Percentiles rank a stretch among this genome's conserved stretches.
Conservation (phyloP, 1,140 invertebrate genomes). For the Nixonia krombeini region DNA sequence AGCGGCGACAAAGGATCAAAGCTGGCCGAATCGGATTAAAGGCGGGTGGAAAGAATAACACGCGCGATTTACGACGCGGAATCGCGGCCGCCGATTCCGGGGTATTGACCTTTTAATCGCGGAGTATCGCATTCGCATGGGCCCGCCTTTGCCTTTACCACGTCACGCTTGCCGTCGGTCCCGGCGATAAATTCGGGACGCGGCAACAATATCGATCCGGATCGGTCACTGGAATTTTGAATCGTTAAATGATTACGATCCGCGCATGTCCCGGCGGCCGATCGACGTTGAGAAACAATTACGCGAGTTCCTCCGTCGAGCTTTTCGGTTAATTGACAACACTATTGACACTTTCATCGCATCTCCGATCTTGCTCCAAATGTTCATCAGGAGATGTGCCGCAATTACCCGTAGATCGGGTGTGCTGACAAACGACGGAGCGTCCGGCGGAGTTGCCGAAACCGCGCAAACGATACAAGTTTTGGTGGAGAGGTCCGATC, state of each 20-base stretch:
- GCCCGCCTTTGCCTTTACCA: too few relatives aligned
- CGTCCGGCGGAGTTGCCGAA: slow-evolving; percentile 1
- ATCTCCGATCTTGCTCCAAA: not conserved
- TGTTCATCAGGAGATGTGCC: not conserved
- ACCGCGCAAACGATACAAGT: slow-evolving; percentile 10
- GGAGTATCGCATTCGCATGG: slow-evolving; percentile 24
- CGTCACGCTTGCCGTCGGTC: too few relatives aligned
- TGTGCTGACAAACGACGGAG: slow-evolving; percentile 25
- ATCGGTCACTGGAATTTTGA: too few relatives aligned
- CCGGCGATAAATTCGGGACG: too few relatives aligned
- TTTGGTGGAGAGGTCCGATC: not conserved
- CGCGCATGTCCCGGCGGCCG: too few relatives aligned
- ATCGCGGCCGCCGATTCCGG: not conserved
- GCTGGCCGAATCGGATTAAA: slow-evolving; percentile 49
- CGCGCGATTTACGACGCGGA: slow-evolving; percentile 45
- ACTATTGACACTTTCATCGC: not conserved
- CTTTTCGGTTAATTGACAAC: not conserved
- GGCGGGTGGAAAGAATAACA: slow-evolving; percentile 28
- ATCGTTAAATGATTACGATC: too few relatives aligned
- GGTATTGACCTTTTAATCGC: slow-evolving; percentile 2
- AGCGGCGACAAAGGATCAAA: slow-evolving; percentile 43
- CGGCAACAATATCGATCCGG: too few relatives aligned
- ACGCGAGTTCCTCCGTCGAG: not conserved
- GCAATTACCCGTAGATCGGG: slow-evolving; percentile 20
- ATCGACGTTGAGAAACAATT: too few relatives aligned